These are phyloP conservation scores for Zaprionus tsacasi DNA, from an alignment of 1,140 invertebrate species.

Conservation along the genomic window DNA sequence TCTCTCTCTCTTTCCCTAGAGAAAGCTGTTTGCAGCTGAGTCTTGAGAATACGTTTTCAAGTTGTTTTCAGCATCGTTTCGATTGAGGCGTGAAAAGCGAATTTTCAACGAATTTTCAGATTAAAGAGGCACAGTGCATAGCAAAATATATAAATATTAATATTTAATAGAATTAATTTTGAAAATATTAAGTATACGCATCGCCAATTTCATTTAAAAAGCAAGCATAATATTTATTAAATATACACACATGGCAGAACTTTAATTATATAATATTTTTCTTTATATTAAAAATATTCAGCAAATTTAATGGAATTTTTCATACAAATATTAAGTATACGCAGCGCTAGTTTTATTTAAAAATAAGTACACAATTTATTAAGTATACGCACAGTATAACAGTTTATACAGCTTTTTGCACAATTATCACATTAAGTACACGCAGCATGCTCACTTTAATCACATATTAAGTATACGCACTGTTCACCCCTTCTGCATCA, in stretches of 20 bases:
- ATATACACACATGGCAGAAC: background rate
- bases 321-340: background rate
- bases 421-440: too few species aligned
- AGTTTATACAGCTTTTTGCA: too few species aligned
- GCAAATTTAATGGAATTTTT: background rate
- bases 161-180: background rate
- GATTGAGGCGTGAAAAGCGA: background rate
- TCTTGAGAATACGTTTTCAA: constrained; percentile 17
- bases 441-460: background rate
- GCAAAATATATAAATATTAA: too few species aligned
- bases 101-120: background rate
- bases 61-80: constrained; percentile 7
- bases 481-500: background rate
- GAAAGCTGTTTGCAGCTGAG: constrained; percentile 42
- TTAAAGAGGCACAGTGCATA: background rate
- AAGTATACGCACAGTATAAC: background rate
- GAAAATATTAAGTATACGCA: background rate
- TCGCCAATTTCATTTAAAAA: background rate
- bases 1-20: constrained; percentile 3
- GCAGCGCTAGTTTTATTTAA: background rate
- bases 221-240: background rate
- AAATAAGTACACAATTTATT: background rate
- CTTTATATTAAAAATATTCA: too few species aligned
- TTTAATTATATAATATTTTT: background rate
- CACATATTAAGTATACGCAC: background rate